Base-by-base conservation (phyloP, 2,888 invertebrate species). In the Epinotia demarniana region DNA sequence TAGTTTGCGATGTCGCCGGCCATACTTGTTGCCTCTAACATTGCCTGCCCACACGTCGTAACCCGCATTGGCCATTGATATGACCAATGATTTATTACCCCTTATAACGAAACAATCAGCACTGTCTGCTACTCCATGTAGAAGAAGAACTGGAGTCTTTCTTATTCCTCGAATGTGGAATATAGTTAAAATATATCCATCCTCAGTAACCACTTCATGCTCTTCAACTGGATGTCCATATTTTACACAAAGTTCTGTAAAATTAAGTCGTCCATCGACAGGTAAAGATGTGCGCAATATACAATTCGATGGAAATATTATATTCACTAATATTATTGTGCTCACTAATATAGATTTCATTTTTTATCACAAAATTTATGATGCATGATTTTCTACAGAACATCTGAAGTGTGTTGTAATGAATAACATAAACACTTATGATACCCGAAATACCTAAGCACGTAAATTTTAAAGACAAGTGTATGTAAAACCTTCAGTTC, bases 101-200 rank as follows among this genome's bases (percentile, higher is more conserved):
- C 85, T 79, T 0, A 84, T 33, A 0, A 87, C 77, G 80, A 82
- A 88, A 0, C 82, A 81, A 23, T 85, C 85, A 0, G 83, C 70
- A 0, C 83, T 77, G 71, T 85, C 86, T 13, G 80, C 63, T 0
- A 86, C 12, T 0, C 88, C 88, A 61, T 87, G 87, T 9, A 75
- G 57, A 0, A 86, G 46, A 0, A 87, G 58, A 0, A 87, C 76
- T 0, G 85, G 82, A 3, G 71, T 75, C 0, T 73, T 78, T 23
- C 33, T 77, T n/a, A 79, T 61, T 0, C 85, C 86, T 5, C 77
- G 80, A 3, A 89, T 76, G 12, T 81, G 79, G 60, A 80, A 85
- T 0, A 86, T 18, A 4, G 79, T 81, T 12, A 87, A 75, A 6
- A 83, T 81, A 72, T 88, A 88, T 3, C 85, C 85, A 62, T 88